Evolutionary conservation across 1,140 invertebrate genomes (phyloP).

Genomic region (Chrysomallon squamiferum): DNA sequence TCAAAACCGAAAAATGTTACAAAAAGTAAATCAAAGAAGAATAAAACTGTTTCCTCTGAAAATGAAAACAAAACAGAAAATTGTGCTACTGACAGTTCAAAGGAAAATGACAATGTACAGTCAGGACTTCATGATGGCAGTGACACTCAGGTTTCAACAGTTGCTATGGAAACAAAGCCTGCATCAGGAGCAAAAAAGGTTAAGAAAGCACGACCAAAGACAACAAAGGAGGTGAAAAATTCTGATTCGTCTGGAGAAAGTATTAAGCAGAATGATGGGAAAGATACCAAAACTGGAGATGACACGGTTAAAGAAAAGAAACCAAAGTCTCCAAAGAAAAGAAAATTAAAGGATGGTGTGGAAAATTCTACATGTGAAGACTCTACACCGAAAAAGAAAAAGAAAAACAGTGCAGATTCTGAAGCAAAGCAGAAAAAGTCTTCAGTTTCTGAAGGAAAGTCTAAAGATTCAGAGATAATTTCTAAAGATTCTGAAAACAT

Average conservation of each 20-base stretch:
- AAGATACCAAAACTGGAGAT: slow-evolving; percentile 8
- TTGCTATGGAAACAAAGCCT: neutral
- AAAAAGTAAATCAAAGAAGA: neutral
- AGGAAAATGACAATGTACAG: too few species aligned
- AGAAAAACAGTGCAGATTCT: slow-evolving; percentile 19
- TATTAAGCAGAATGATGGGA: slow-evolving; percentile 2
- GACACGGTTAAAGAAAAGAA: neutral
- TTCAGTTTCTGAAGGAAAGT: too few species aligned
- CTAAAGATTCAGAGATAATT: too few species aligned
- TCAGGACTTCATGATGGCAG: too few species aligned
- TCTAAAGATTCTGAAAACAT: slow-evolving; percentile 11
- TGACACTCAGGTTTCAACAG: neutral
- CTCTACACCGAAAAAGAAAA: slow-evolving; percentile 19
- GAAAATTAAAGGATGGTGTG: slow-evolving; percentile 9
- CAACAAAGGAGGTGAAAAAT: slow-evolving; percentile 6
- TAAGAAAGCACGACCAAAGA: slow-evolving; percentile 14
- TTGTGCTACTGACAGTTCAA: too few species aligned
- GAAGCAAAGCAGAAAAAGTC: slow-evolving; percentile 16
- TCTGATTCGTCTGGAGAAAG: slow-evolving; percentile 4
- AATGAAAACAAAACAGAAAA: slow-evolving; percentile 2
- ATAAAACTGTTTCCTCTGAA: neutral
- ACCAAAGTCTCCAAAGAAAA: slow-evolving; percentile 7
- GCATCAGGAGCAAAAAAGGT: slow-evolving; percentile 6
- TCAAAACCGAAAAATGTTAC: neutral
- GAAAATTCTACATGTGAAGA: neutral